Conservation (phyloP, 2,113 vertebrate genomes). For the Axis porcinus region DNA sequence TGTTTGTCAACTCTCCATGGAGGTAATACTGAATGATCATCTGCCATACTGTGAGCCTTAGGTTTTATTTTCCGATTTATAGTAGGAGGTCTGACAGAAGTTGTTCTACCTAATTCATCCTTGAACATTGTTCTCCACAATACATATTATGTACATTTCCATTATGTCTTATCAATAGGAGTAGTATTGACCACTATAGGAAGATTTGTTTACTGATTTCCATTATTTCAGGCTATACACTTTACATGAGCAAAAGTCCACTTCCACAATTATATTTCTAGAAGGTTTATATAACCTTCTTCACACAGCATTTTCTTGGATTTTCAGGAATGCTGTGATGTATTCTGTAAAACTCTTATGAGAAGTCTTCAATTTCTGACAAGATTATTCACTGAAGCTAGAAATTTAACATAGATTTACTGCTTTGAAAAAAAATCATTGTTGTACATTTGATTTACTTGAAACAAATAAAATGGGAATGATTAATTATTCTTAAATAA, state of each 20-base stretch:
- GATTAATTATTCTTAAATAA: slow-evolving; percentile 1
- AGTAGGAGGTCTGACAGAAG: background rate
- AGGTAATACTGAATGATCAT: background rate
- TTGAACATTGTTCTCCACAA: background rate
- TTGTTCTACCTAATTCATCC: background rate
- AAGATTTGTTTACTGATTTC: background rate
- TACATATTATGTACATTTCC: background rate
- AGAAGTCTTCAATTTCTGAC: background rate
- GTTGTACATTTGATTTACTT: background rate
- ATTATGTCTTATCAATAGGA: background rate
- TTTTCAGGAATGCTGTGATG: background rate
- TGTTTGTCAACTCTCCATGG: background rate
- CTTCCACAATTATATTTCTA: background rate
- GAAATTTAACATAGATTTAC: slow-evolving; percentile 10
- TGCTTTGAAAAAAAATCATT: slow-evolving; percentile 2
- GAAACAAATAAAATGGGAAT: background rate
- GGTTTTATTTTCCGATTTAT: background rate
- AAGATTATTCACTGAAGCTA: slow-evolving; percentile 13
- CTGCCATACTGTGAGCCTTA: background rate
- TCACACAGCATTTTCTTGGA: background rate
- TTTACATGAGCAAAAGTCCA: background rate
- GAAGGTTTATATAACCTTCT: background rate
- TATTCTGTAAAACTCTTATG: background rate
- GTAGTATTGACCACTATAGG: background rate
- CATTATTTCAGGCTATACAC: background rate